Evolutionary conservation across 2,888 invertebrate genomes (phyloP).

Genomic region (Mimachlamys varia): DNA sequence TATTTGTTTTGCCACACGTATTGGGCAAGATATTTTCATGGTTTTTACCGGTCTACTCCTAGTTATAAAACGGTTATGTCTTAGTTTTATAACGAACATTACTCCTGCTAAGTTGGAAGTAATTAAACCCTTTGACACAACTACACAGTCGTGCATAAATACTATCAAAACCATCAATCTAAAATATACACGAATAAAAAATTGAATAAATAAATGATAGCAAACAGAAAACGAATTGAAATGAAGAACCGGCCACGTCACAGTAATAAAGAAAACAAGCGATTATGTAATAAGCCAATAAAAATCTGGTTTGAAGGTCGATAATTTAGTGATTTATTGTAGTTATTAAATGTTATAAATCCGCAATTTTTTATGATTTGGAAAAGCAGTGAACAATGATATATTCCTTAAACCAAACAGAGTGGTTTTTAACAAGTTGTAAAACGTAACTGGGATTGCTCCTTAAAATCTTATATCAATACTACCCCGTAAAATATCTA

Average conservation of each 20-base stretch:
- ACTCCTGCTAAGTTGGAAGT: too few species aligned
- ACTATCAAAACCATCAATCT: neutral
- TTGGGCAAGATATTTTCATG: too few species aligned
- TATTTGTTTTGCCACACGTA: too few species aligned
- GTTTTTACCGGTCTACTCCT: too few species aligned
- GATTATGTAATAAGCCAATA: neutral
- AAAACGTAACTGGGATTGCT: neutral
- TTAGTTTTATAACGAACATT: too few species aligned
- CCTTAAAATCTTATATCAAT: conserved; percentile 3
- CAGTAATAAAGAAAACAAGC: neutral
- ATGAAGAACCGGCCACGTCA: neutral
- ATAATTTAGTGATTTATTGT: neutral
- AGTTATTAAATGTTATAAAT: neutral
- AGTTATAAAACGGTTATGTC: too few species aligned
- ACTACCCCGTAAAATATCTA: neutral
- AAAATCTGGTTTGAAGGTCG: neutral
- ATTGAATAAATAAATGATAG: neutral
- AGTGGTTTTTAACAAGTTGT: neutral
- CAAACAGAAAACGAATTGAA: neutral
- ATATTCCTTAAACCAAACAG: neutral
- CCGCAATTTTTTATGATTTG: neutral
- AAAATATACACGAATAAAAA: neutral
- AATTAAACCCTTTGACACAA: too few species aligned
- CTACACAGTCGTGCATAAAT: too few species aligned
- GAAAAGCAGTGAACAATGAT: neutral